A percentile compares a stretch with the other conserved stretches of the same genome.
phyloP scores from a whole-genome alignment of 1,140 invertebrate species.

The Eueides isabella region DNA sequence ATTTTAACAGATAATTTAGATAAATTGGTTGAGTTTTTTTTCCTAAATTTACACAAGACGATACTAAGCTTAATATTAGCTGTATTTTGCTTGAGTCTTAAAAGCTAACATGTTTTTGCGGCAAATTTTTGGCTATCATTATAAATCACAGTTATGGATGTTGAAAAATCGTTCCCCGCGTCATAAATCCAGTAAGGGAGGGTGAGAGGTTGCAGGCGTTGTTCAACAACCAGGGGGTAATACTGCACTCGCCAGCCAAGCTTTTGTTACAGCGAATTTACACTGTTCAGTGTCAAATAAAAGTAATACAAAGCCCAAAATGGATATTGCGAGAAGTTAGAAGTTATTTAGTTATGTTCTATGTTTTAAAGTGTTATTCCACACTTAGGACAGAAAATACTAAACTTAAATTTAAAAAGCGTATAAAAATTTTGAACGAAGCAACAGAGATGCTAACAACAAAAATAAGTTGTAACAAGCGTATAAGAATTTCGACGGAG shows the following conservation, averaged over 20 bases:
- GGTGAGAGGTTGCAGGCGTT: constrained; percentile 14
- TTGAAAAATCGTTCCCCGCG: constrained; percentile 22
- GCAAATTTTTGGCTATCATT: constrained; percentile 20
- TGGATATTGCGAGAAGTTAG: not conserved
- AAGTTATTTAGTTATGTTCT: not conserved
- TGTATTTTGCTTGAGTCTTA: too few relatives aligned
- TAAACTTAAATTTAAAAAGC: too few relatives aligned
- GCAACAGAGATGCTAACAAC: too few relatives aligned
- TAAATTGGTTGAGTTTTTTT: too few relatives aligned
- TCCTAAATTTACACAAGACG: too few relatives aligned
- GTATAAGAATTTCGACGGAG: too few relatives aligned
- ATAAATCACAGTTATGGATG: constrained; percentile 21
- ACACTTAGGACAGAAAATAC: too few relatives aligned
- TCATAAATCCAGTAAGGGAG: constrained; percentile 16
- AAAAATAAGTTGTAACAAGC: too few relatives aligned
- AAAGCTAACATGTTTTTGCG: not conserved
- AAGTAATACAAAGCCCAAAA: not conserved
- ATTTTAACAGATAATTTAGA: too few relatives aligned
- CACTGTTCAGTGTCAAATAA: not conserved
- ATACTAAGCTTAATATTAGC: too few relatives aligned
- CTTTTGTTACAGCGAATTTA: not conserved
- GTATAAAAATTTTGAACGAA: too few relatives aligned
- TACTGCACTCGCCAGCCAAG: constrained; percentile 2
- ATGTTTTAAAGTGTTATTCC: too few relatives aligned
- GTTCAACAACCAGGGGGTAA: constrained; percentile 1